Percentiles rank a stretch among this genome's conserved stretches.
Conservation (phyloP, 2,113 vertebrate species). For the Uria lomvia region DNA sequence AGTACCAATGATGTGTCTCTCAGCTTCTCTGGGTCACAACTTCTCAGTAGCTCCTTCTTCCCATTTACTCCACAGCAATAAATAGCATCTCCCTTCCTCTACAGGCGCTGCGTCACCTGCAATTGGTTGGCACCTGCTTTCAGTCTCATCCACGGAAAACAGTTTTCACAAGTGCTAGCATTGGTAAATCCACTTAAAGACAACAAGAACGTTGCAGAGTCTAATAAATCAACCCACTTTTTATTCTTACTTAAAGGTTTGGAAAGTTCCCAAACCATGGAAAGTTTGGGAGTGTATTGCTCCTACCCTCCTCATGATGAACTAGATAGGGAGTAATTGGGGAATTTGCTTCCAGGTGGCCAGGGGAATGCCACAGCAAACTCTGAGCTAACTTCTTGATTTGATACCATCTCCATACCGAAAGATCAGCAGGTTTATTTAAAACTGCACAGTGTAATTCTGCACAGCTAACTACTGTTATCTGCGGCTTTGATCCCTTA, state of each 20-base stretch:
- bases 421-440: neutral
- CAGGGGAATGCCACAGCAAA: neutral
- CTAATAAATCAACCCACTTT: neutral
- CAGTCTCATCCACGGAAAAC: neutral
- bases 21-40: neutral
- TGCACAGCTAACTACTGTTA: neutral
- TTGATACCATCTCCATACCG: neutral
- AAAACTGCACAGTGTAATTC: neutral
- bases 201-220: neutral
- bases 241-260: neutral
- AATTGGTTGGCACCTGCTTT: neutral
- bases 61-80: neutral
- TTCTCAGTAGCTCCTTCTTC: neutral
- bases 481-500: neutral
- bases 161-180: neutral
- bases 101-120: neutral
- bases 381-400: neutral
- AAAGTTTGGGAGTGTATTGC: neutral
- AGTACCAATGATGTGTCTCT: neutral
- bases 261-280: neutral
- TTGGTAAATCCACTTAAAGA: neutral
- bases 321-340: neutral
- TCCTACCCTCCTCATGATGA: rapidly evolving
- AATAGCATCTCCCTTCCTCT: neutral
- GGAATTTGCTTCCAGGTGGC: neutral